A percentile compares a stretch with the other conserved stretches of the same genome.
These are phyloP conservation scores for Chironex yamaguchii DNA, from an alignment of 30 jellyfish, hydroid and myxozoan species.

Conservation along the genomic window DNA sequence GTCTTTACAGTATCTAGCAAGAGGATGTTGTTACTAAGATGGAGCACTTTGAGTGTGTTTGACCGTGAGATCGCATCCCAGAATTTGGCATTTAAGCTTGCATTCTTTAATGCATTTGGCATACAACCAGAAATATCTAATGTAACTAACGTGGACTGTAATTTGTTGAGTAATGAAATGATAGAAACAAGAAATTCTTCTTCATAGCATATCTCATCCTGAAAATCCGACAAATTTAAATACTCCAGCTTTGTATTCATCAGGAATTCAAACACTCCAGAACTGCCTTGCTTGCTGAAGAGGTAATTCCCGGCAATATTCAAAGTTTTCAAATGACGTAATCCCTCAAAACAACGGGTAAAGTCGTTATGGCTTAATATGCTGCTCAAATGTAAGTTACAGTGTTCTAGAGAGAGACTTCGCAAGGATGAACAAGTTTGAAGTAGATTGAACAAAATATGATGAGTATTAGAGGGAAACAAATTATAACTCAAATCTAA, in stretches of 20 bases:
- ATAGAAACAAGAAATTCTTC: neutral
- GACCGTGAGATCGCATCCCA: too few species aligned
- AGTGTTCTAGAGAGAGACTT: neutral
- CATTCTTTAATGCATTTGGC: too few species aligned
- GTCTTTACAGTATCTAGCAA: neutral
- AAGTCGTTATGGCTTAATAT: neutral
- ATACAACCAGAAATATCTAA: neutral
- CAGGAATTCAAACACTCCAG: neutral
- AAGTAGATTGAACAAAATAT: too few species aligned
- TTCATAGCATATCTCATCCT: neutral
- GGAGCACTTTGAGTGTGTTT: too few species aligned
- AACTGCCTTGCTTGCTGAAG: neutral
- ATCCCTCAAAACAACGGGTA: neutral
- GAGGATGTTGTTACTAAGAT: too few species aligned
- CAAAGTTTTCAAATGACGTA: neutral
- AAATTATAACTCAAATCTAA: neutral
- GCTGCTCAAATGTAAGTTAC: neutral
- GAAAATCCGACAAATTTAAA: neutral
- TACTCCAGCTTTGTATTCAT: neutral
- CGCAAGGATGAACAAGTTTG: neutral
- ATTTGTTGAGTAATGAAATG: neutral
- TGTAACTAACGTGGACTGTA: neutral
- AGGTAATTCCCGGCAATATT: neutral
- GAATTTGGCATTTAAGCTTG: too few species aligned
- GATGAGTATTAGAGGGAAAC: neutral